Percentiles rank a stretch among this genome's conserved stretches.
Evolutionary conservation across 2,888 invertebrate species (phyloP).

Genomic region (Acronicta leporina): DNA sequence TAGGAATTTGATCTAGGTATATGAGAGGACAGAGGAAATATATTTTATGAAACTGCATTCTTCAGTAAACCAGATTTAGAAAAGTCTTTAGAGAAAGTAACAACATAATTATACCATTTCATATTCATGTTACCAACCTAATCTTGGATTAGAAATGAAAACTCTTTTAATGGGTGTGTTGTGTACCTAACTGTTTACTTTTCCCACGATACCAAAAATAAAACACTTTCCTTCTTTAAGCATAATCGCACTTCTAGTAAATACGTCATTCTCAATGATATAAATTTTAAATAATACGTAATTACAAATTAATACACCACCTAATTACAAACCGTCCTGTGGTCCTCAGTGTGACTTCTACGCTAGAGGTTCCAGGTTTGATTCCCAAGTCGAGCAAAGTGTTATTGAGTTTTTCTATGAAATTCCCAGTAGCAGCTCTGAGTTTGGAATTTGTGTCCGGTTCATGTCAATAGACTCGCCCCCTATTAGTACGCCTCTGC

Average conservation of each 20-base stretch:
- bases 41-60: constrained; percentile 25
- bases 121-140: constrained; percentile 11
- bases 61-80: constrained; percentile 21
- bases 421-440: too few species aligned
- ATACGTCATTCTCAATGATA: too few species aligned
- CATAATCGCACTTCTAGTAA: not conserved
- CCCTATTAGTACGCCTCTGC: too few species aligned
- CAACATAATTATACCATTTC: constrained; percentile 25
- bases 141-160: constrained; percentile 39
- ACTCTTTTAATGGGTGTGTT: not conserved
- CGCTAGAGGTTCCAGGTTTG: too few species aligned
- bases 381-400: too few species aligned
- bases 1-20: not conserved
- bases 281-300: too few species aligned
- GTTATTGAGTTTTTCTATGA: too few species aligned
- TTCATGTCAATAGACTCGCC: too few species aligned
- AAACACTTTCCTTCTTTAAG: not conserved
- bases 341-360: too few species aligned
- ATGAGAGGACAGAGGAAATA: not conserved
- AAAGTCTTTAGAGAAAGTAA: constrained; percentile 41
- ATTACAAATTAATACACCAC: too few species aligned
- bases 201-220: constrained; percentile 29
- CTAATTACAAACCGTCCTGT: too few species aligned
- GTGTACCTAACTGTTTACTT: not conserved
- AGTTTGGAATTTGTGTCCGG: too few species aligned